A percentile compares a stretch with the other conserved stretches of the same genome.
Evolutionary conservation across 2,888 invertebrate species (phyloP).

Genomic region (Stenchaetothrips biformis): DNA sequence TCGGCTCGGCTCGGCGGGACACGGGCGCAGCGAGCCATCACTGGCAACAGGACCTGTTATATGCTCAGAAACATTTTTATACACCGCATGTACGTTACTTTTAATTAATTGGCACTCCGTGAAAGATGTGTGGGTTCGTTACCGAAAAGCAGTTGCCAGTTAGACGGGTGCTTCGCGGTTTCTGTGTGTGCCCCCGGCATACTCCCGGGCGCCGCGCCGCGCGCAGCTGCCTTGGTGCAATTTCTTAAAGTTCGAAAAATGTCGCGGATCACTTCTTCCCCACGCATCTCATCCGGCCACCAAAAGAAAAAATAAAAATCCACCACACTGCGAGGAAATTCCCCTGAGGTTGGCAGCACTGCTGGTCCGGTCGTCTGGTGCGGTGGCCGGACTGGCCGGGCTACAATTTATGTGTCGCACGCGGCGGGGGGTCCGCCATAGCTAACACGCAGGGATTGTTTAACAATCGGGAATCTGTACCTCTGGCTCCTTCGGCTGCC

Average conservation of each 20-base stretch:
- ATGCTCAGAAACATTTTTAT: neutral
- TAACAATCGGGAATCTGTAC: constrained; percentile 10
- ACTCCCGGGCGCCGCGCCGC: too few relatives aligned
- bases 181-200: too few relatives aligned
- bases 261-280: too few relatives aligned
- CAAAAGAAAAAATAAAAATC: too few relatives aligned
- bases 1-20: neutral
- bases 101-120: neutral
- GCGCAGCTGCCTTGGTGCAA: too few relatives aligned
- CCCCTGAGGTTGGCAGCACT: neutral
- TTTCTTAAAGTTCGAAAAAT: too few relatives aligned
- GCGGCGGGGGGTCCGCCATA: constrained; percentile 1
- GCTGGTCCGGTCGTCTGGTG: neutral
- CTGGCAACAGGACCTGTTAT: constrained; percentile 1
- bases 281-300: too few relatives aligned
- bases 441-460: constrained; percentile 22
- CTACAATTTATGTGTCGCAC: constrained; percentile 15
- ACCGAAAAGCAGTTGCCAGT: neutral
- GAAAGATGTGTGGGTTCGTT: neutral
- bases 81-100: neutral
- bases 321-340: too few relatives aligned
- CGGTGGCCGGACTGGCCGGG: neutral
- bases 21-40: neutral
- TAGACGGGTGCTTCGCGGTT: too few relatives aligned
- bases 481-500: neutral